Evolutionary conservation across 1,140 invertebrate species (phyloP).

Genomic region (Ditylenchus dipsaci): DNA sequence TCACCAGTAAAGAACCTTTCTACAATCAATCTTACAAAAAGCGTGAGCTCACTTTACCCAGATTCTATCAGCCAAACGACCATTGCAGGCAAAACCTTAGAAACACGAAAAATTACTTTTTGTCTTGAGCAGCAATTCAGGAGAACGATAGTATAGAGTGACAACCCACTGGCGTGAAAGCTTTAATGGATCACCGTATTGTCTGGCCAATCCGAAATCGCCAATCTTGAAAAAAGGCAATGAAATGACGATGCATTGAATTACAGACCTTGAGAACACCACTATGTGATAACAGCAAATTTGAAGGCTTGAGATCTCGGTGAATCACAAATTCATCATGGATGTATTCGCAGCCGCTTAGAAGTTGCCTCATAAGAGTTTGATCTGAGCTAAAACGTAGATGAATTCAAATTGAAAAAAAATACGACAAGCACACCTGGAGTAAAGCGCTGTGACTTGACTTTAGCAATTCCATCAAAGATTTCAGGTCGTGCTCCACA

Average conservation of each 20-base stretch:
- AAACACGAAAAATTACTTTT: slow-evolving; percentile 61
- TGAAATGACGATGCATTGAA: neutral
- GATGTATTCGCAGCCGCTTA: slow-evolving; percentile 85
- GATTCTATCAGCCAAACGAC: too few relatives aligned
- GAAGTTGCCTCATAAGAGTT: slow-evolving; percentile 84
- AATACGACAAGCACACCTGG: neutral
- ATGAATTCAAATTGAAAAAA: neutral
- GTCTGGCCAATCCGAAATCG: slow-evolving; percentile 93
- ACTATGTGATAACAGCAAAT: slow-evolving; percentile 86
- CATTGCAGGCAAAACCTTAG: too few relatives aligned
- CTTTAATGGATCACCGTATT: slow-evolving; percentile 95
- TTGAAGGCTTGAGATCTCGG: slow-evolving; percentile 96
- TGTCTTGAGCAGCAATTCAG: slow-evolving; percentile 78
- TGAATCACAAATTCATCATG: slow-evolving; percentile 88
- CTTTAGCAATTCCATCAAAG: slow-evolving; percentile 90
- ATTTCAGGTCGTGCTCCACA: slow-evolving; percentile 96
- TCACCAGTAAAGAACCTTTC: too few relatives aligned
- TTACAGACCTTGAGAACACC: slow-evolving; percentile 70
- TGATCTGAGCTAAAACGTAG: slow-evolving; percentile 74
- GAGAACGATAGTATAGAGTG: slow-evolving; percentile 92
- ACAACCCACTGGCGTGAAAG: slow-evolving; percentile 95
- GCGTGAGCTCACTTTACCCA: too few relatives aligned
- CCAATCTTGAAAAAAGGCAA: slow-evolving; percentile 64
- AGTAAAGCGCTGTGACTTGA: slow-evolving; percentile 69
- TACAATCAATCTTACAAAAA: too few relatives aligned